Base-by-base conservation (phyloP, 2,113 vertebrate genomes). In the Brachypodius melanocephalos region DNA sequence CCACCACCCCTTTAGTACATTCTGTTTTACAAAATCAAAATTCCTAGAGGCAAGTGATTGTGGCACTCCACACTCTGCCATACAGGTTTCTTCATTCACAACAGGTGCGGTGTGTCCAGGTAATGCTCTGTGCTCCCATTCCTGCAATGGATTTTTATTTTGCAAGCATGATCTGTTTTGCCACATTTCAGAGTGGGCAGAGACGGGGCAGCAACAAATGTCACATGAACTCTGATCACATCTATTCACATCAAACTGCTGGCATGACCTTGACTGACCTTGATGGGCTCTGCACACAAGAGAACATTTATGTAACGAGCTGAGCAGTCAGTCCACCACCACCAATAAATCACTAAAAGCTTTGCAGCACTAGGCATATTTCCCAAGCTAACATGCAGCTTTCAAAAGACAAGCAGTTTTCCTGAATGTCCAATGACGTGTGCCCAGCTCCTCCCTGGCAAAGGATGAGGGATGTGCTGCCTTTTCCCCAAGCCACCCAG, bases 131-230 rank as follows among this genome's bases (percentile, higher is more conserved):
- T 8, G 10, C 14, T 85, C 45, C 58, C 36, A 16, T 17, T 79
- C n/a, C 38, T 72, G 46, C 2, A 1, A 4, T 15, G 11, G 74
- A 52, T 68, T 72, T 85, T 75, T 34, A 40, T 78, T 59, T 78
- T 61, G 66, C 79, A 78, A 85, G 36, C 5, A 29, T 15, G 16
- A 45, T 59, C n/a, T 61, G 8, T 20, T 88, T 40, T 85, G 48
- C 34, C 29, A 45, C 0, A 0, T 22, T 45, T 72, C 3, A 0
- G 9, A 62, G 52, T 13, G 25, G 45, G 36, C 13, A 61, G 43
- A 45, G 57, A 74, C 65, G 43, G 42, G 38, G 16, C 54, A 69
- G 66, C 14, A 66, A 25, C 25, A 72, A 87, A 68, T 48, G 29
- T 61, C 40, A 31, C 36, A 25, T 20, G 61, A 82, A 43, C 57